phyloP scores from a whole-genome alignment of 1,140 invertebrate genomes.

The Bacillus rossius region DNA sequence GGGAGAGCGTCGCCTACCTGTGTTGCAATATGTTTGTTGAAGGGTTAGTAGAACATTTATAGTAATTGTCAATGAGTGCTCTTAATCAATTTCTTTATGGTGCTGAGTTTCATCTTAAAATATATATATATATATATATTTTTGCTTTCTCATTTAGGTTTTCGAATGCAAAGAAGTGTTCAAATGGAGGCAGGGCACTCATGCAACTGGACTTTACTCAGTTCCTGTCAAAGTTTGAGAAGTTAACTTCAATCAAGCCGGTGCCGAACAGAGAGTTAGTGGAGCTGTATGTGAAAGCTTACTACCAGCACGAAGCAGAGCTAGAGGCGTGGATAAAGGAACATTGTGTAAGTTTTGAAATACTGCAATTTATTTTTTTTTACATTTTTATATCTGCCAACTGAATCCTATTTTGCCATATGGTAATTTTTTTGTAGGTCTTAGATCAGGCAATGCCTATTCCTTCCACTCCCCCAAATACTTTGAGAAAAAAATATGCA shows the following conservation, averaged over 20 bases:
- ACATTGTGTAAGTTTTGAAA: constrained; percentile 55
- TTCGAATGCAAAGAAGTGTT: constrained; percentile 88
- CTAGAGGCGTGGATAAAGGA: constrained; percentile 86
- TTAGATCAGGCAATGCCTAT: not conserved
- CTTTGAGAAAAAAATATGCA: not conserved
- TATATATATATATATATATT: not conserved
- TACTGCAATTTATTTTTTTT: constrained; percentile 7
- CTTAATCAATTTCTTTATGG: not conserved
- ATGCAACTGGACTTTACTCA: constrained; percentile 99
- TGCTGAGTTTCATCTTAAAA: not conserved
- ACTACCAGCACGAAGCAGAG: constrained; percentile 83
- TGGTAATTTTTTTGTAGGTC: not conserved
- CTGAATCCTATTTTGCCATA: not conserved
- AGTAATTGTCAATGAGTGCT: not conserved
- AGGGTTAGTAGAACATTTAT: constrained; percentile 56
- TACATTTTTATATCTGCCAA: not conserved
- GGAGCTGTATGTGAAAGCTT: constrained; percentile 94
- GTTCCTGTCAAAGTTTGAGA: constrained; percentile 85
- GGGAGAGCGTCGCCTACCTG: constrained; percentile 82
- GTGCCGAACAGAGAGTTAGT: constrained; percentile 88
- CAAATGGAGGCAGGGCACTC: constrained; percentile 89
- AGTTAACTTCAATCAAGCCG: constrained; percentile 73
- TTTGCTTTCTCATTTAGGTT: constrained; percentile 54
- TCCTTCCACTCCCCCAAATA: not conserved
- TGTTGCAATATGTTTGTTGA: constrained; percentile 85